Evolutionary conservation across 2,888 invertebrate species (phyloP).

Genomic region (Pheosia gnoma): DNA sequence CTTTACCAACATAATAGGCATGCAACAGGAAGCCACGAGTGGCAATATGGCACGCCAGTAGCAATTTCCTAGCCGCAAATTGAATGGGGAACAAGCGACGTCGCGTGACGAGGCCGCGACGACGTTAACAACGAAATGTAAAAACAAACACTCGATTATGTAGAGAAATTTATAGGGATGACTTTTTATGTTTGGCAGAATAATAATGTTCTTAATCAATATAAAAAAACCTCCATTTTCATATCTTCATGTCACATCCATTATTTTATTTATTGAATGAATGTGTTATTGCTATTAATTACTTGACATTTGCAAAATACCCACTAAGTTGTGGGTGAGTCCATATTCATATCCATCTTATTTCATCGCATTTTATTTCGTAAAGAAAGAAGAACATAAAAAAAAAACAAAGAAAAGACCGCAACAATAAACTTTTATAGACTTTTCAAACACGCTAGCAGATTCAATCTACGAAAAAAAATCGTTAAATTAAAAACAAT

Average conservation of each 20-base stretch:
- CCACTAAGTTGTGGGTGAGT: too few relatives aligned
- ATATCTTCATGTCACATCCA: too few relatives aligned
- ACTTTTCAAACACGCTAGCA: constrained; percentile 10
- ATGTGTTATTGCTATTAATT: too few relatives aligned
- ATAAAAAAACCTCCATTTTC: too few relatives aligned
- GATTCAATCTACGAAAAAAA: constrained; percentile 6
- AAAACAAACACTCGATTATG: constrained; percentile 25
- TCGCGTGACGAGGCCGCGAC: constrained; percentile 38
- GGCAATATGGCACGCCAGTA: constrained; percentile 28
- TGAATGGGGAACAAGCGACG: constrained; percentile 35
- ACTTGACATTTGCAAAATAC: too few relatives aligned
- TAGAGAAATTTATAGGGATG: constrained; percentile 22
- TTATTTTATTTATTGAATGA: too few relatives aligned
- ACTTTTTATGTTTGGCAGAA: neutral
- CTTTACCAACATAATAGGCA: constrained; percentile 5
- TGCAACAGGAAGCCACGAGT: constrained; percentile 29
- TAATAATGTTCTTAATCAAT: too few relatives aligned
- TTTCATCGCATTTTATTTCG: too few relatives aligned
- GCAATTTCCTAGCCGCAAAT: constrained; percentile 45
- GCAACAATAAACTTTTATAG: neutral
- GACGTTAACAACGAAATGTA: constrained; percentile 37
- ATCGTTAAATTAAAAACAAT: constrained; percentile 1
- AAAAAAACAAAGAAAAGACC: neutral
- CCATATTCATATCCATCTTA: too few relatives aligned
- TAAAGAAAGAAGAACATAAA: too few relatives aligned